Evolutionary conservation across 2,888 invertebrate genomes (phyloP).

Genomic region (Pollenia griseotomentosa): DNA sequence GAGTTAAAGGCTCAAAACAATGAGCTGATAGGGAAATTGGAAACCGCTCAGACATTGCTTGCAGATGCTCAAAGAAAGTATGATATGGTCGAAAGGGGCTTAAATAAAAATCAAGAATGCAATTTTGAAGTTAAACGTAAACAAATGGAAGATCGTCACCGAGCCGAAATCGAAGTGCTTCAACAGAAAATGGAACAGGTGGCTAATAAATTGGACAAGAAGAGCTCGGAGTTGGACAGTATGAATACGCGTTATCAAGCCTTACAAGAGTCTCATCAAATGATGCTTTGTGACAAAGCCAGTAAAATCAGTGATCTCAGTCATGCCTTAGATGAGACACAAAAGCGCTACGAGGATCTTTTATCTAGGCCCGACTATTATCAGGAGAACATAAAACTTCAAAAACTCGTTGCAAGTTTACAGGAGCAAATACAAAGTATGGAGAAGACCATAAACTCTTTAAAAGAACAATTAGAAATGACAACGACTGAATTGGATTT

Average conservation of each 20-base stretch:
- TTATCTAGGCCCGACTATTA: constrained; percentile 78
- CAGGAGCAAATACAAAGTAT: constrained; percentile 80
- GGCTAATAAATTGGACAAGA: constrained; percentile 83
- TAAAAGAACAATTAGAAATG: constrained; percentile 80
- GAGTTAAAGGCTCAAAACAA: constrained; percentile 84
- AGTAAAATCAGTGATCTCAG: constrained; percentile 87
- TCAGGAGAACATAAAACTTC: constrained; percentile 80
- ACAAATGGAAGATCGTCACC: constrained; percentile 85
- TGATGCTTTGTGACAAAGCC: constrained; percentile 87
- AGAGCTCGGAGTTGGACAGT: constrained; percentile 85
- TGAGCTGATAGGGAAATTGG: constrained; percentile 85
- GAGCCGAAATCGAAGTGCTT: constrained; percentile 84
- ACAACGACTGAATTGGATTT: constrained; percentile 82
- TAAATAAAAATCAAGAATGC: constrained; percentile 80
- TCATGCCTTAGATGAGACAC: constrained; percentile 86
- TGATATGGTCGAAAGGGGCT: constrained; percentile 82
- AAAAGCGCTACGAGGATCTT: constrained; percentile 84
- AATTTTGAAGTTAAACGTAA: constrained; percentile 83
- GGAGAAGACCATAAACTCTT: constrained; percentile 80
- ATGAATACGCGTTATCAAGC: constrained; percentile 86
- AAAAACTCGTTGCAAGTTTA: constrained; percentile 79
- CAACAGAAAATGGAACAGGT: constrained; percentile 85
- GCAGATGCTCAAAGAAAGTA: constrained; percentile 84
- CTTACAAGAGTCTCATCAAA: constrained; percentile 86
- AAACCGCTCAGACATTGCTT: constrained; percentile 85